phyloP scores from a whole-genome alignment of 2,797 vertebrate species.

The Phalanger gymnotis region DNA sequence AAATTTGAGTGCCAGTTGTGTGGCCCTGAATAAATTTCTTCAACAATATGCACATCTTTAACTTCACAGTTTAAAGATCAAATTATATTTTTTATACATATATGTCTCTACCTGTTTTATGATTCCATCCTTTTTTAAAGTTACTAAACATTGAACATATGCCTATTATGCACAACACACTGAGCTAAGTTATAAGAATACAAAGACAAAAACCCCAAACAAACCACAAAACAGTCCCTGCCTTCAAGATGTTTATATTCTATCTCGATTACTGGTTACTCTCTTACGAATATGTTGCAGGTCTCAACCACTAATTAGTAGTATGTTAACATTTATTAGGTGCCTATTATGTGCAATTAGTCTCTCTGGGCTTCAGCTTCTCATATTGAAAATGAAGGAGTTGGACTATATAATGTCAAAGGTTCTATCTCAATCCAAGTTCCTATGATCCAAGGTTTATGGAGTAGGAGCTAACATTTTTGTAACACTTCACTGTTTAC shows the following conservation, averaged over 20 bases:
- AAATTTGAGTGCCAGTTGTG: not conserved
- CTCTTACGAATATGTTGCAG: not conserved
- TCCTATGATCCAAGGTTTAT: not conserved
- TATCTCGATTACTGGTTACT: not conserved
- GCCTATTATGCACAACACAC: not conserved
- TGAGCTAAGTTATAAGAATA: not conserved
- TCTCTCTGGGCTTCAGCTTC: not conserved
- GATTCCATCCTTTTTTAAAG: not conserved
- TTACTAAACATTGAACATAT: not conserved
- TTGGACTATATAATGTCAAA: not conserved
- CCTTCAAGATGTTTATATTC: not conserved
- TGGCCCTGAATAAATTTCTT: not conserved
- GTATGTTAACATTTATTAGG: not conserved
- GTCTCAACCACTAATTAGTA: not conserved
- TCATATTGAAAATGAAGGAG: not conserved
- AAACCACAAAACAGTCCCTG: not conserved
- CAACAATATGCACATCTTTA: not conserved
- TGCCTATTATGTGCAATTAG: not conserved
- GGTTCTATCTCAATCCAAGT: not conserved
- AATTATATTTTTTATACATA: not conserved
- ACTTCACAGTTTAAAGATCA: not conserved
- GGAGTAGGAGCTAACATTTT: not conserved
- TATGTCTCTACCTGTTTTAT: not conserved
- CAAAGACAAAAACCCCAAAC: not conserved
- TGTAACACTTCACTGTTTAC: not conserved